Percentiles rank a stretch among this genome's conserved stretches.
Evolutionary conservation across 2,888 invertebrate genomes (phyloP).

Genomic region (Eurois occulta): DNA sequence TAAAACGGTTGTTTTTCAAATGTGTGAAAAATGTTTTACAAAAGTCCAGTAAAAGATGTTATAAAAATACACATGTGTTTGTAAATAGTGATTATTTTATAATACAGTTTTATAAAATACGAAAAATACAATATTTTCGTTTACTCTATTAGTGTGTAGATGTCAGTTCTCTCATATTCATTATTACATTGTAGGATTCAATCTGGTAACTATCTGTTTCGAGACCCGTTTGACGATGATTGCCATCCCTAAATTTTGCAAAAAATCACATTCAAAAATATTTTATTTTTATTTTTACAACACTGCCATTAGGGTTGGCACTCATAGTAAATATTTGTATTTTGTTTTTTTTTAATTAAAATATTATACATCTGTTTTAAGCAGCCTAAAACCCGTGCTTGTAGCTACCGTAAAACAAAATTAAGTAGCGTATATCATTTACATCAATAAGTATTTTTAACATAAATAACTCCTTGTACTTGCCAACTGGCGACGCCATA

Average conservation of each 20-base stretch:
- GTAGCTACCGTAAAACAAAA: constrained; percentile 76
- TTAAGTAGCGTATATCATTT: constrained; percentile 81
- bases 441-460: constrained; percentile 72
- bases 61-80: constrained; percentile 49
- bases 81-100: constrained; percentile 21
- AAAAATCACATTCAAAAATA: constrained; percentile 64
- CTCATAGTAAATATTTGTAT: constrained; percentile 65
- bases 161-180: constrained; percentile 68
- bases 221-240: constrained; percentile 84
- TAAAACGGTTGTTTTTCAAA: constrained; percentile 6
- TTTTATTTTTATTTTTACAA: constrained; percentile 48
- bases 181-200: constrained; percentile 83
- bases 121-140: constrained; percentile 12
- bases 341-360: constrained; percentile 66
- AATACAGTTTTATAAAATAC: constrained; percentile 35
- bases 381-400: constrained; percentile 85
- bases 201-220: constrained; percentile 89
- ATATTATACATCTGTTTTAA: constrained; percentile 75
- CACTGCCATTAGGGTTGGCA: constrained; percentile 72
- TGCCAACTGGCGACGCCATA: constrained; percentile 69
- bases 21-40: constrained; percentile 16
- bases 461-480: constrained; percentile 86
- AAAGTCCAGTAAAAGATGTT: constrained; percentile 17
- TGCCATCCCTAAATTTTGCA: constrained; percentile 74
- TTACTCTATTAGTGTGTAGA: constrained; percentile 69